Percentiles rank a stretch among this genome's conserved stretches.
These are phyloP conservation scores for Eupithecia subumbrata DNA, from an alignment of 2,888 invertebrate genomes.

Conservation along the genomic window DNA sequence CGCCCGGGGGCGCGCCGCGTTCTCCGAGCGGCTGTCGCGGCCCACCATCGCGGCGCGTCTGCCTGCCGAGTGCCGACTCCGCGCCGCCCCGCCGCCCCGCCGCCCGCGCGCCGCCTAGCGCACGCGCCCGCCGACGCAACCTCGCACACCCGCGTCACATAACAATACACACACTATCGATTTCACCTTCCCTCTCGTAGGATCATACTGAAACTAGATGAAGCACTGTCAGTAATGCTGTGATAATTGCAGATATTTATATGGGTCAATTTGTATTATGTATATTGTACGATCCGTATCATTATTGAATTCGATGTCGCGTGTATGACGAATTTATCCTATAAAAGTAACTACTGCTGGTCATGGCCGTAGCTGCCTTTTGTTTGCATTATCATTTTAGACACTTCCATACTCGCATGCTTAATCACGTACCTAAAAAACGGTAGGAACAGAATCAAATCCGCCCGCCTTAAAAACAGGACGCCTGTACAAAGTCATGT, in stretches of 20 bases:
- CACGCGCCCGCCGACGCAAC: conserved; percentile 11
- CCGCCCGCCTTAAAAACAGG: conserved; percentile 7
- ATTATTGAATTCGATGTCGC: not conserved
- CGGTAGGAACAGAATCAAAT: not conserved
- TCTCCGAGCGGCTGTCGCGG: conserved; percentile 84
- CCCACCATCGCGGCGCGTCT: conserved; percentile 84
- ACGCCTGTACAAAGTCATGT: conserved; percentile 61
- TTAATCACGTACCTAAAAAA: not conserved
- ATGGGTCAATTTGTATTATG: not conserved
- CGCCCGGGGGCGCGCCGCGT: conserved; percentile 85
- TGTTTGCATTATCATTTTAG: not conserved
- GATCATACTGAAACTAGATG: conserved; percentile 26
- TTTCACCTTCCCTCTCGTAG: conserved; percentile 55
- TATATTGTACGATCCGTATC: not conserved
- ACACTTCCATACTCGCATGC: not conserved
- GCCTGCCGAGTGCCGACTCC: conserved; percentile 65
- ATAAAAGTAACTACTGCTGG: not conserved
- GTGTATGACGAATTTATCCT: not conserved
- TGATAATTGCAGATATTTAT: conserved; percentile 6
- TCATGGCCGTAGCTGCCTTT: not conserved
- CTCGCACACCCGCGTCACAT: conserved; percentile 35
- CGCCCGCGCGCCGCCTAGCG: conserved; percentile 44
- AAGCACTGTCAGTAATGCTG: conserved; percentile 10
- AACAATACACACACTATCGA: conserved; percentile 53
- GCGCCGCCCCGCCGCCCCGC: conserved; percentile 50